These are phyloP conservation scores for Adelges cooleyi DNA, from an alignment of 1,140 invertebrate genomes.

Conservation along the genomic window DNA sequence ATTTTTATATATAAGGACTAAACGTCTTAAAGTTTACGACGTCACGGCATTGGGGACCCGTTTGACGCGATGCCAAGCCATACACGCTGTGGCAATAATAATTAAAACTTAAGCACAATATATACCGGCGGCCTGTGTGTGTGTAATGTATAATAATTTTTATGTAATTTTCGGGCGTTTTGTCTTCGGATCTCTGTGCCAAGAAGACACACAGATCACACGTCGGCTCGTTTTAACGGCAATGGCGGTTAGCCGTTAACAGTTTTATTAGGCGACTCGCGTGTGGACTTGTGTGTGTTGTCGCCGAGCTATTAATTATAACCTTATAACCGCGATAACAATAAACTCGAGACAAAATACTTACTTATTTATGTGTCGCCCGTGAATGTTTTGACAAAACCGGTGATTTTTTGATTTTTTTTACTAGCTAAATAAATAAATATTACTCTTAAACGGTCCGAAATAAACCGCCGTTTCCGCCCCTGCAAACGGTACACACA, in stretches of 20 bases:
- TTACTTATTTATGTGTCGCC: neutral
- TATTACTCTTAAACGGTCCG: neutral
- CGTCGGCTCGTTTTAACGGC: neutral
- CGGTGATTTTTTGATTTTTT: no score
- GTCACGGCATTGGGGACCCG: no score
- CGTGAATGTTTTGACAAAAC: neutral
- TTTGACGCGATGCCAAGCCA: neutral
- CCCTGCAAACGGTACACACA: neutral
- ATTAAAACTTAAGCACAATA: neutral
- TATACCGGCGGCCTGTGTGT: no score
- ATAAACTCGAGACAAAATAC: conserved; percentile 17
- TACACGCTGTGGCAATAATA: neutral
- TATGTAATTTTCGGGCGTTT: no score
- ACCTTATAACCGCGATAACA: neutral
- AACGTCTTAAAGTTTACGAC: no score
- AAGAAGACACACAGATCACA: neutral
- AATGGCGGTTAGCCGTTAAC: neutral
- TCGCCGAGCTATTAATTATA: conserved; percentile 12
- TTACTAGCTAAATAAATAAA: neutral
- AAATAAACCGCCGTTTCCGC: conserved; percentile 14
- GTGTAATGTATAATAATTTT: no score
- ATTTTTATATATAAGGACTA: no score
- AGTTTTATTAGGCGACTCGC: conserved; percentile 14
- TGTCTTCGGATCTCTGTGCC: neutral
- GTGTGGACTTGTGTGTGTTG: no score